A percentile compares a stretch with the other conserved stretches of the same genome.
phyloP scores from a whole-genome alignment of 2,888 invertebrate species.

The Pomacea canaliculata region DNA sequence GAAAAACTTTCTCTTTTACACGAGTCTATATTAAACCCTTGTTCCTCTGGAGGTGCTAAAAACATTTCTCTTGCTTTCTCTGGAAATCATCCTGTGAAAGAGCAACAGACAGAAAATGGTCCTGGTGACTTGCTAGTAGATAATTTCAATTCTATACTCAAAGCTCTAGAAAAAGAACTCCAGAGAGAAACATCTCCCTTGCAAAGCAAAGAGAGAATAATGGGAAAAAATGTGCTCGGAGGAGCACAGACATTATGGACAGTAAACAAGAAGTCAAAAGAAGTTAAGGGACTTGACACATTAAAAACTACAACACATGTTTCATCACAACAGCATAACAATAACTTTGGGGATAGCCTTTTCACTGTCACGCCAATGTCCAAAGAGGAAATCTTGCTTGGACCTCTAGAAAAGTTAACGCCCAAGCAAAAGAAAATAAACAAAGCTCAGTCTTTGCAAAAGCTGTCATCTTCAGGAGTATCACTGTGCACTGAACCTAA shows the following conservation, averaged over 20 bases:
- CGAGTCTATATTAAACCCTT: neutral
- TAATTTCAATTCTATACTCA: constrained; percentile 39
- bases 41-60: neutral
- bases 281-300: constrained; percentile 5
- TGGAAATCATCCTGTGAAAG: neutral
- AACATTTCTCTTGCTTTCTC: constrained; percentile 14
- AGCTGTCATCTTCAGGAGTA: constrained; percentile 1
- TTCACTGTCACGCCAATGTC: constrained; percentile 26
- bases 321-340: constrained; percentile 3
- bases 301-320: constrained; percentile 9
- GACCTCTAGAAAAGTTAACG: constrained; percentile 31
- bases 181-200: neutral
- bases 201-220: neutral
- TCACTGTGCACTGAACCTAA: too few relatives aligned
- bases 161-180: constrained; percentile 24
- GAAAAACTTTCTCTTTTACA: neutral
- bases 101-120: constrained; percentile 42
- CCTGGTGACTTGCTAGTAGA: constrained; percentile 57
- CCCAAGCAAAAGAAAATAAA: constrained; percentile 26
- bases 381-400: constrained; percentile 18
- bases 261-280: constrained; percentile 13
- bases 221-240: too few relatives aligned
- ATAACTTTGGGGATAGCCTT: constrained; percentile 20
- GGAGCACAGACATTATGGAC: constrained; percentile 3
- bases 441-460: constrained; percentile 1